Percentiles rank a stretch among this genome's conserved stretches.
Conservation (phyloP, 30 jellyfish, hydroid and myxozoan genomes). For the Aurelia aurita region DNA sequence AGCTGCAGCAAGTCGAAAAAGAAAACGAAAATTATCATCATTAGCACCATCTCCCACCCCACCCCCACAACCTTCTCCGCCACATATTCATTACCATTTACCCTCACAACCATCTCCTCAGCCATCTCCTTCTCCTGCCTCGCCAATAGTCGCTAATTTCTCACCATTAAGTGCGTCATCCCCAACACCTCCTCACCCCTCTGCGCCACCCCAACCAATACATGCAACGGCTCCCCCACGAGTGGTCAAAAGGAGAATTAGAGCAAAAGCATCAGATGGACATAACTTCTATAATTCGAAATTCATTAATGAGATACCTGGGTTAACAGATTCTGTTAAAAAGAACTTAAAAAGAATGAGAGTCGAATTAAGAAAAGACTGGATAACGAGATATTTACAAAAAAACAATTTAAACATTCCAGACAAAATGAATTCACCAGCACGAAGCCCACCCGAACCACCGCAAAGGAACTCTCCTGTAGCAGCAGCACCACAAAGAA, state of each 20-base stretch:
- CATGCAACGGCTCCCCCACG: neutral
- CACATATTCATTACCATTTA: too few species aligned
- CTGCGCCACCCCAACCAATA: neutral
- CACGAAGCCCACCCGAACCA: neutral
- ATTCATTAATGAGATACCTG: too few species aligned
- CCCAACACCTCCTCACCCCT: constrained; percentile 1
- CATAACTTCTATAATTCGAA: neutral
- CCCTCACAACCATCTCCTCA: too few species aligned
- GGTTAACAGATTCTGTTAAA: neutral
- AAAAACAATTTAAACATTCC: neutral
- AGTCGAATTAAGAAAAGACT: neutral
- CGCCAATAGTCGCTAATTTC: too few species aligned
- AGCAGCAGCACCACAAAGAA: too few species aligned
- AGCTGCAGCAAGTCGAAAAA: too few species aligned
- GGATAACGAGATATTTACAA: neutral
- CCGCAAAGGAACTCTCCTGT: too few species aligned
- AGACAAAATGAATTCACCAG: neutral
- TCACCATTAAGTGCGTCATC: too few species aligned
- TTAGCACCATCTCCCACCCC: too few species aligned
- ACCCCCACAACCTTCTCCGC: too few species aligned
- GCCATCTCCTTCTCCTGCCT: too few species aligned
- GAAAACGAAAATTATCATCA: too few species aligned
- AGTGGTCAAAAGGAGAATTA: neutral
- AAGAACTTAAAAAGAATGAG: neutral
- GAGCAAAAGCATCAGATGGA: neutral